Conservation (phyloP, 30 jellyfish, hydroid and myxozoan species). For the Aurelia coerulea region DNA sequence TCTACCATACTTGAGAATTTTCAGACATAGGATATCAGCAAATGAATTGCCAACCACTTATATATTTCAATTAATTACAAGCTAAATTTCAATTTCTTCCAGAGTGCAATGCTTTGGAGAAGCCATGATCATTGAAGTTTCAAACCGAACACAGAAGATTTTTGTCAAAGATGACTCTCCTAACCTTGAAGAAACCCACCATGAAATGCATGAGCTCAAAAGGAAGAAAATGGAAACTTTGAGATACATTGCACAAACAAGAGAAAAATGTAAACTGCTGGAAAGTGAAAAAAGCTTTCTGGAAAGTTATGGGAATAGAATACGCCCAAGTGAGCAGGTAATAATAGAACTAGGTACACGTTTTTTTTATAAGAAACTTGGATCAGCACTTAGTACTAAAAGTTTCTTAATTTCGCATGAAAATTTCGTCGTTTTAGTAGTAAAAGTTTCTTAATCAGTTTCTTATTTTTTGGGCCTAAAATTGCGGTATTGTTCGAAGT, state of each 20-base stretch:
- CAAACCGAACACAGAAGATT: not conserved
- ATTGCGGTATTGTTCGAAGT: too few relatives aligned
- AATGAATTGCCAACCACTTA: too few relatives aligned
- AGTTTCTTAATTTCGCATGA: too few relatives aligned
- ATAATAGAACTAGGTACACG: too few relatives aligned
- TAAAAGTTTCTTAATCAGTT: too few relatives aligned
- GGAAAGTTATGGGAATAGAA: conserved; percentile 16
- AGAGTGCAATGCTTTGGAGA: conserved; percentile 72
- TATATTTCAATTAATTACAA: too few relatives aligned
- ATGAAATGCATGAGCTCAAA: conserved; percentile 39
- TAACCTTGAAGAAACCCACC: conserved; percentile 18
- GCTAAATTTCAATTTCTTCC: not conserved
- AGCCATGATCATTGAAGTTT: conserved; percentile 71
- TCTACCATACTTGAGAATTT: too few relatives aligned
- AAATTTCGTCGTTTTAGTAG: too few relatives aligned
- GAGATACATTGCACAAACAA: not conserved
- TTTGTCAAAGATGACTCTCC: not conserved
- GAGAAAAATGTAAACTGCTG: not conserved
- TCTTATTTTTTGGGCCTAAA: too few relatives aligned
- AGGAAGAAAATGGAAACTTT: not conserved
- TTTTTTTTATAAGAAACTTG: too few relatives aligned
- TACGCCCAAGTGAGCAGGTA: conserved; percentile 7
- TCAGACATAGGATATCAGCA: too few relatives aligned
- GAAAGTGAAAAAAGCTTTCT: conserved; percentile 41
- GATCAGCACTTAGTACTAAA: too few relatives aligned